phyloP scores from a whole-genome alignment of 2,113 vertebrate genomes.

The Elephantulus edwardii region DNA sequence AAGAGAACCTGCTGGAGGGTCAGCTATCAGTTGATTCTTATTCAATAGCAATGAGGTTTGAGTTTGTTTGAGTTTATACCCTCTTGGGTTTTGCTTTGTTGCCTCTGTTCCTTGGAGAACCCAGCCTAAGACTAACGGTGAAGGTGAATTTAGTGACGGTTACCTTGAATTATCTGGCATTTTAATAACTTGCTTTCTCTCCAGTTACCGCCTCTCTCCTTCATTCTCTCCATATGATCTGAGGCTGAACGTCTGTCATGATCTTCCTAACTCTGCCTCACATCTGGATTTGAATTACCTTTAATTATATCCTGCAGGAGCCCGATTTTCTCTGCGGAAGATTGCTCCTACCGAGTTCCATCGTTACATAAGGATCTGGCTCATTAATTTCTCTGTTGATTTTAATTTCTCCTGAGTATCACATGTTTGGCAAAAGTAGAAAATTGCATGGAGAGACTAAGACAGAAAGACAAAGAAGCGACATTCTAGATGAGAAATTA shows the following conservation, averaged over 20 bases:
- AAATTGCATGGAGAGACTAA: conserved; percentile 10
- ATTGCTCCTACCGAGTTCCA: conserved; percentile 35
- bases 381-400: conserved; percentile 53
- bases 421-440: conserved; percentile 54
- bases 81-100: no score
- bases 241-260: background rate
- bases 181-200: conserved; percentile 27
- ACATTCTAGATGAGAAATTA: conserved; percentile 28
- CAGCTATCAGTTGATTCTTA: no score
- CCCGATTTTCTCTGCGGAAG: conserved; percentile 38
- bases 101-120: no score
- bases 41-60: no score
- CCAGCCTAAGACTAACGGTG: no score
- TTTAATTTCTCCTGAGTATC: conserved; percentile 55
- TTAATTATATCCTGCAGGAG: conserved; percentile 54
- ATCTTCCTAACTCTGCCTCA: background rate
- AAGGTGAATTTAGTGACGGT: conserved; percentile 36
- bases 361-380: conserved; percentile 9
- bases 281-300: conserved; percentile 59
- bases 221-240: background rate
- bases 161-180: conserved; percentile 12
- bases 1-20: no score
- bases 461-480: conserved; percentile 48
- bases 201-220: background rate
- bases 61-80: no score